Evolutionary conservation across 1,140 invertebrate species (phyloP).

Genomic region (Dendroctonus valens): DNA sequence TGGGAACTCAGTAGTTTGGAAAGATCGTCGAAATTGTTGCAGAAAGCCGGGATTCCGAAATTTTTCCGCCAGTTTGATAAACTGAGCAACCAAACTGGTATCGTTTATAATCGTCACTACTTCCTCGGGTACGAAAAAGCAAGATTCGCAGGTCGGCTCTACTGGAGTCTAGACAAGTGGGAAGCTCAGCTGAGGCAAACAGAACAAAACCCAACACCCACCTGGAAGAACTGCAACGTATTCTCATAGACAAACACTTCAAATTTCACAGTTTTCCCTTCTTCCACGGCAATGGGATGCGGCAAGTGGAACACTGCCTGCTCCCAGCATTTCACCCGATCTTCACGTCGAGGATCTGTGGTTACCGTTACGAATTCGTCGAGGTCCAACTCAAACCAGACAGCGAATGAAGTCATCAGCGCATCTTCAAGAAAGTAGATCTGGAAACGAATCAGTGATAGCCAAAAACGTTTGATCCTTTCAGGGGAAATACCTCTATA

Average conservation of each 20-base stretch:
- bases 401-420: too few species aligned
- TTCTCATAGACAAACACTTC: constrained; percentile 52
- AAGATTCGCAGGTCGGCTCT: constrained; percentile 25
- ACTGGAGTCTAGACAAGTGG: constrained; percentile 13
- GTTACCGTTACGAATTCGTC: too few species aligned
- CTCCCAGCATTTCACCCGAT: constrained; percentile 69
- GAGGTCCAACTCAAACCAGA: too few species aligned
- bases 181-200: too few species aligned
- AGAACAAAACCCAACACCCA: too few species aligned
- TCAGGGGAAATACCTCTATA: not conserved
- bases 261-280: constrained; percentile 48
- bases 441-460: too few species aligned
- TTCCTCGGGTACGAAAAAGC: constrained; percentile 51
- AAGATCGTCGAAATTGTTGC: constrained; percentile 13
- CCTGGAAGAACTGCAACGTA: constrained; percentile 33
- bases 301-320: constrained; percentile 40
- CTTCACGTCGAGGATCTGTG: too few species aligned
- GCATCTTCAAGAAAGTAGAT: too few species aligned
- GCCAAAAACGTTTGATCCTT: too few species aligned
- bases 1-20: constrained; percentile 29
- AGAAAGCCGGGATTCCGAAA: constrained; percentile 42
- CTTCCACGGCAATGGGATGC: constrained; percentile 47
- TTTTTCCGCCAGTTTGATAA: constrained; percentile 48
- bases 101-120: constrained; percentile 60
- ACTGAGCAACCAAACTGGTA: constrained; percentile 49